phyloP scores from a whole-genome alignment of 2,888 invertebrate species.

The Blera fallax region DNA sequence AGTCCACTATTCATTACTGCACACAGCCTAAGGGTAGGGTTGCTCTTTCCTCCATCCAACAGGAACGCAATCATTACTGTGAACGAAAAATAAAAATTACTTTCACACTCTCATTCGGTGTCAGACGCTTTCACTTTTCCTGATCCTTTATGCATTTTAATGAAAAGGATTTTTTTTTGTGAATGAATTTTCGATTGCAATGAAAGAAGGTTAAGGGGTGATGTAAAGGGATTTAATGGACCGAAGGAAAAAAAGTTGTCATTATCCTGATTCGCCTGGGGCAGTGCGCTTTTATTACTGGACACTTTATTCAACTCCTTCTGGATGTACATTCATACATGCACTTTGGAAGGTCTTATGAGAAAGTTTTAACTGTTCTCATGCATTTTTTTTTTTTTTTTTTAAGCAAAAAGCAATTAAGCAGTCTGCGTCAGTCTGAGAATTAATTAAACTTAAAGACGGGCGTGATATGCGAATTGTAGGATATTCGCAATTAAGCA shows the following conservation, averaged over 20 bases:
- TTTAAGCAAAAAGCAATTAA: not conserved
- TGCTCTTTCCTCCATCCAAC: not conserved
- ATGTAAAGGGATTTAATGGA: conserved; percentile 1
- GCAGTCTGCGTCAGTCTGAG: not conserved
- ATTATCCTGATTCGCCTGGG: not conserved
- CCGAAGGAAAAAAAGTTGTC: not conserved
- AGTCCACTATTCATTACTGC: not conserved
- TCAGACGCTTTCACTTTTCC: conserved; percentile 1
- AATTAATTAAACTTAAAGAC: not conserved
- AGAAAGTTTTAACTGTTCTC: not conserved
- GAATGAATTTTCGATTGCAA: not conserved
- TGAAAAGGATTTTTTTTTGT: conserved; percentile 2
- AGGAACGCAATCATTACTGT: not conserved
- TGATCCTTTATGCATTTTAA: conserved; percentile 20
- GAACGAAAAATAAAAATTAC: not conserved
- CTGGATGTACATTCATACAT: not conserved
- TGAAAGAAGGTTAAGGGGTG: not conserved
- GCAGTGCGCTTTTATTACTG: not conserved
- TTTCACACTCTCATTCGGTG: not conserved
- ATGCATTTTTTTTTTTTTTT: not conserved
- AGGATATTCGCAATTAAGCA: too few relatives aligned
- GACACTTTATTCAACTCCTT: not conserved
- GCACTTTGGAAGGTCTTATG: not conserved
- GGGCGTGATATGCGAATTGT: not conserved
- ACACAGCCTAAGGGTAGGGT: not conserved